A percentile compares a stretch with the other conserved stretches of the same genome.
phyloP scores from a whole-genome alignment of 2,797 vertebrate genomes.

The Pseudopleuronectes americanus region DNA sequence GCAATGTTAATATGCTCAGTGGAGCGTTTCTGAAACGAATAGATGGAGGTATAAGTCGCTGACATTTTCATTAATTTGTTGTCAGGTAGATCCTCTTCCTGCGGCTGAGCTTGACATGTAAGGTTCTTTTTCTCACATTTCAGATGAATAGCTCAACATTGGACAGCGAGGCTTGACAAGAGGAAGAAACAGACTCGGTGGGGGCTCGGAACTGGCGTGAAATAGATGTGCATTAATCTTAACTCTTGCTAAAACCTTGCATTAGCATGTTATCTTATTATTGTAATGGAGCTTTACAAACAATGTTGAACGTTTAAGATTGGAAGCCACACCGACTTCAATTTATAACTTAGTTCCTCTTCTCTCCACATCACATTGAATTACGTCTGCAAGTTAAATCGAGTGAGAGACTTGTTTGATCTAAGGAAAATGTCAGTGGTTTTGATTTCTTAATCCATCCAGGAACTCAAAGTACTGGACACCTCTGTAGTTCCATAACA shows the following conservation, averaged over 20 bases:
- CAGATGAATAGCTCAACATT: constrained; percentile 34
- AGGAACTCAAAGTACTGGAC: background rate
- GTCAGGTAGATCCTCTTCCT: constrained; percentile 62
- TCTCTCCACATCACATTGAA: constrained; percentile 8
- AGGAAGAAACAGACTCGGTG: constrained; percentile 24
- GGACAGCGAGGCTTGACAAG: constrained; percentile 1
- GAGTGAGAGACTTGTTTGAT: background rate
- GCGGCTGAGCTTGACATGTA: constrained; percentile 55
- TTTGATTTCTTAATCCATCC: background rate
- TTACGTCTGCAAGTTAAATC: background rate
- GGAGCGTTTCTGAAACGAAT: constrained; percentile 47
- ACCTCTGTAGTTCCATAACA: background rate
- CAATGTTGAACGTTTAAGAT: background rate
- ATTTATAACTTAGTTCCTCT: background rate
- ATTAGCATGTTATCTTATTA: constrained; percentile 38
- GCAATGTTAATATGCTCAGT: constrained; percentile 60
- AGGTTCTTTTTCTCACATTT: constrained; percentile 39
- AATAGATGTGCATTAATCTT: constrained; percentile 31
- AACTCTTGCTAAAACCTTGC: constrained; percentile 26
- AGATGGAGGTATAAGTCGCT: constrained; percentile 62
- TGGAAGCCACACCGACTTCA: constrained; percentile 6
- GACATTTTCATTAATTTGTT: constrained; percentile 76
- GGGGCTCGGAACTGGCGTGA: constrained; percentile 1
- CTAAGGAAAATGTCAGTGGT: no score
- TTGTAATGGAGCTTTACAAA: no score